A percentile compares a stretch with the other conserved stretches of the same genome.
Conservation (phyloP, 2,113 vertebrate genomes). For the Eclectus roratus region DNA sequence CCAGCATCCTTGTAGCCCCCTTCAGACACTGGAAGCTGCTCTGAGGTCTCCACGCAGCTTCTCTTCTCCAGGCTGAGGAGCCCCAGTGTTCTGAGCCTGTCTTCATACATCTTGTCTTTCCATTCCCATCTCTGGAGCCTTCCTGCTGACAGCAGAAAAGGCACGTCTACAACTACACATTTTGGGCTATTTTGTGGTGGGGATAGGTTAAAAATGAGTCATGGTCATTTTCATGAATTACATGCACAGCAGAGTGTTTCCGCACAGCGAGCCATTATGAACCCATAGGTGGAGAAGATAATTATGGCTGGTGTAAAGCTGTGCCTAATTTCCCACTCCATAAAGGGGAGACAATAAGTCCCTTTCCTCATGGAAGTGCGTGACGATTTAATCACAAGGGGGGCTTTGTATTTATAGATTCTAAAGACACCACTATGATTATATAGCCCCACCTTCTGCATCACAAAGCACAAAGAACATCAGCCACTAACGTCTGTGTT, state of each 20-base stretch:
- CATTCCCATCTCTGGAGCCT: background rate
- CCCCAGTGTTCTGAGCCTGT: background rate
- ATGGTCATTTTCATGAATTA: slow-evolving; percentile 22
- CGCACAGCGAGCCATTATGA: slow-evolving; percentile 13
- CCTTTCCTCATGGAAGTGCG: slow-evolving; percentile 17
- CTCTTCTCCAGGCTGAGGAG: background rate
- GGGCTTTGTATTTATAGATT: slow-evolving; percentile 44
- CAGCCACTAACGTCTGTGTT: background rate
- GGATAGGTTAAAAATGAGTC: slow-evolving; percentile 45
- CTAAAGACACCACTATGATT: slow-evolving; percentile 23
- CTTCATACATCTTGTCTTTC: background rate
- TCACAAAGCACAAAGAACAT: background rate
- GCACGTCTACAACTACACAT: background rate
- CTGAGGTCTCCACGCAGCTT: background rate
- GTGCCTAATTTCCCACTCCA: slow-evolving; percentile 39
- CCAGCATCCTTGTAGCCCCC: background rate
- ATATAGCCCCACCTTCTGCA: background rate
- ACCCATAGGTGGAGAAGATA: slow-evolving; percentile 41
- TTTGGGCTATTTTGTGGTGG: slow-evolving; percentile 31
- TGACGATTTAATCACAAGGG: slow-evolving; percentile 35
- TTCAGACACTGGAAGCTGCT: background rate
- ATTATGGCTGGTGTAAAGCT: slow-evolving; percentile 44
- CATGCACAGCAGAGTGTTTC: background rate
- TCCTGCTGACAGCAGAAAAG: background rate
- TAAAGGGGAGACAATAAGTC: slow-evolving; percentile 38